phyloP scores from a whole-genome alignment of 2,888 invertebrate genomes.

The Lasioglossum villosulum region DNA sequence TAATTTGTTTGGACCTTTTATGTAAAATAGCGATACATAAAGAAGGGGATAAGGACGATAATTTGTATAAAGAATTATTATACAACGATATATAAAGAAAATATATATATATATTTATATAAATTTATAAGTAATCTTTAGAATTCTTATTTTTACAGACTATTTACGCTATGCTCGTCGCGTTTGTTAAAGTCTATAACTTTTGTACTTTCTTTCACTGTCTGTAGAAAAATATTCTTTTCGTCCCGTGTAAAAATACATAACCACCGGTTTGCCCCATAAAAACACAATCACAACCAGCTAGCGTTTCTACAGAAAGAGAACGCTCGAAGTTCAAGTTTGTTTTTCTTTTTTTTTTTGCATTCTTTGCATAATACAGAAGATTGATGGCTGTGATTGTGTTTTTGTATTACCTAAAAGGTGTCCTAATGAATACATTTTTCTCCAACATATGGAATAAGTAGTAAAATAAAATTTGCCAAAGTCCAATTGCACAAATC shows the following conservation, averaged over 20 bases:
- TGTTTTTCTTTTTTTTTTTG: background rate
- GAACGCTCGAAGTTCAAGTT: background rate
- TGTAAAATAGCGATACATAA: background rate
- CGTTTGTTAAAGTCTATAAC: background rate
- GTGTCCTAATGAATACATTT: background rate
- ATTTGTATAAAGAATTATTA: slow-evolving; percentile 32
- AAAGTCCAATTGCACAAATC: background rate
- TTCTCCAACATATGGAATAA: background rate
- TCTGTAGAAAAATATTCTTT: slow-evolving; percentile 23
- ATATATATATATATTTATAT: slow-evolving; percentile 16
- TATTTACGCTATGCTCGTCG: background rate
- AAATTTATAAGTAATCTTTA: background rate
- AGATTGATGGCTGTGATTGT: background rate
- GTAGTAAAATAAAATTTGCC: background rate
- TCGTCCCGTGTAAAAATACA: slow-evolving; percentile 10
- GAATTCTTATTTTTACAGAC: slow-evolving; percentile 1
- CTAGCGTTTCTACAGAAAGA: background rate
- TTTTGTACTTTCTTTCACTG: slow-evolving; percentile 29
- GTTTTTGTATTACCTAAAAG: background rate
- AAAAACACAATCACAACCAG: background rate
- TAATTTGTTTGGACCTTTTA: slow-evolving; percentile 22
- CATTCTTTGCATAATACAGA: background rate
- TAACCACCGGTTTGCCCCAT: background rate
- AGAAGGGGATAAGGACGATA: background rate
- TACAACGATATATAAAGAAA: slow-evolving; percentile 9